Conservation (phyloP, 2,888 invertebrate species). For the Adelognathus sp. region DNA sequence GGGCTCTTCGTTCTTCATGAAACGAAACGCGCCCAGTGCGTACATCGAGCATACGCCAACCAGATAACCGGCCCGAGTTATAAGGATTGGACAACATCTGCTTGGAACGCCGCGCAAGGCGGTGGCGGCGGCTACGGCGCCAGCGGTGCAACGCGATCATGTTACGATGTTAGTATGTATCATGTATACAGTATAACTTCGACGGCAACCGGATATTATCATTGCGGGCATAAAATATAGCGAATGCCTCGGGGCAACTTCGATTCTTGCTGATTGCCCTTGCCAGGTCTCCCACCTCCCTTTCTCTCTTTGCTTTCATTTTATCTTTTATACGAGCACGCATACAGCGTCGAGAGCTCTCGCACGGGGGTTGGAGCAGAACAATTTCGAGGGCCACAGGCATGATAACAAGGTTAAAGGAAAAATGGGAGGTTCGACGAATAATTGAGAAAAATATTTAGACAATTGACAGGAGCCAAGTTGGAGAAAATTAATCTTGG, state of each 20-base stretch:
- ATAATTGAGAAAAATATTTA: not conserved
- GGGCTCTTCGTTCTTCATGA: constrained; percentile 50
- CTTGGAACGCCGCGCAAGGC: constrained; percentile 37
- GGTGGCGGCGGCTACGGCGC: constrained; percentile 28
- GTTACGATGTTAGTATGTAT: constrained; percentile 57
- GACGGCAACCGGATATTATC: constrained; percentile 65
- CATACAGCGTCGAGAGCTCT: not conserved
- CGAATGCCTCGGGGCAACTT: constrained; percentile 60
- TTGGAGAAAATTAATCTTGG: not conserved
- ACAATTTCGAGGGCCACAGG: constrained; percentile 22
- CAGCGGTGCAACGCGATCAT: constrained; percentile 54
- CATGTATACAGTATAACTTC: constrained; percentile 14
- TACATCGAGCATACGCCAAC: constrained; percentile 29
- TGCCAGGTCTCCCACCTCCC: constrained; percentile 46
- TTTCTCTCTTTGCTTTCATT: constrained; percentile 21
- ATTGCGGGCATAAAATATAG: constrained; percentile 64
- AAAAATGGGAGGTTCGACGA: constrained; percentile 3
- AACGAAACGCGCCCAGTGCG: constrained; percentile 23
- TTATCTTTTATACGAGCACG: constrained; percentile 2
- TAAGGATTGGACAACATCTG: constrained; percentile 63
- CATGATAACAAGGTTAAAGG: constrained; percentile 28
- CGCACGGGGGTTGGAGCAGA: constrained; percentile 11
- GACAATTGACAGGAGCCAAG: not conserved
- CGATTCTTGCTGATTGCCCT: constrained; percentile 62
- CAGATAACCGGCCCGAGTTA: constrained; percentile 48